Percentiles rank a stretch among this genome's conserved stretches.
These are phyloP conservation scores for Halcyon leucocephala DNA, from an alignment of 2,797 vertebrate species.

Conservation along the genomic window DNA sequence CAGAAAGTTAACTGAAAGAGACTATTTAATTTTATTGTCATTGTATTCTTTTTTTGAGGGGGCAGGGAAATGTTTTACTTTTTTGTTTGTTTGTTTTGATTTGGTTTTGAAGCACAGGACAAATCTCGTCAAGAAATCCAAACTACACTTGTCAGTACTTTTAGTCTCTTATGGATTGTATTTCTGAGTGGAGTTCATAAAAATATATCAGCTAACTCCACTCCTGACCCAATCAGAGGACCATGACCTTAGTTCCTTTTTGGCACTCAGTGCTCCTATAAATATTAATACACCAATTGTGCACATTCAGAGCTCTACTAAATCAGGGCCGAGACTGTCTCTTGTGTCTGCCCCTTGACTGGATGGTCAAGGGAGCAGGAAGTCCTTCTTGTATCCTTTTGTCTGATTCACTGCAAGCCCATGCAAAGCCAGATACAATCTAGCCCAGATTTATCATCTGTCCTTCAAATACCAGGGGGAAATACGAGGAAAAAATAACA, in stretches of 20 bases:
- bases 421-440: neutral
- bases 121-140: neutral
- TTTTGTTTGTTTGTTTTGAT: neutral
- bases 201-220: neutral
- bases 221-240: neutral
- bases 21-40: neutral
- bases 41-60: neutral
- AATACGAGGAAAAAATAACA: neutral
- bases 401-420: neutral
- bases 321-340: neutral
- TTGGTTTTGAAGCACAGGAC: neutral
- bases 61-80: neutral
- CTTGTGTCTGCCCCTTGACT: neutral
- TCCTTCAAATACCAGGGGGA: conserved; percentile 21
- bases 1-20: neutral
- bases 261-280: neutral
- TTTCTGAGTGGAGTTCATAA: neutral
- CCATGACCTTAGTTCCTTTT: neutral
- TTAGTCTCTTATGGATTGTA: neutral
- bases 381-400: neutral
- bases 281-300: neutral
- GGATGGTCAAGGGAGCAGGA: neutral
- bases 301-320: neutral
- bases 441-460: conserved; percentile 37
- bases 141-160: neutral